Percentiles rank a stretch among this genome's conserved stretches.
Evolutionary conservation across 2,113 vertebrate species (phyloP).

Genomic region (Podiceps cristatus): DNA sequence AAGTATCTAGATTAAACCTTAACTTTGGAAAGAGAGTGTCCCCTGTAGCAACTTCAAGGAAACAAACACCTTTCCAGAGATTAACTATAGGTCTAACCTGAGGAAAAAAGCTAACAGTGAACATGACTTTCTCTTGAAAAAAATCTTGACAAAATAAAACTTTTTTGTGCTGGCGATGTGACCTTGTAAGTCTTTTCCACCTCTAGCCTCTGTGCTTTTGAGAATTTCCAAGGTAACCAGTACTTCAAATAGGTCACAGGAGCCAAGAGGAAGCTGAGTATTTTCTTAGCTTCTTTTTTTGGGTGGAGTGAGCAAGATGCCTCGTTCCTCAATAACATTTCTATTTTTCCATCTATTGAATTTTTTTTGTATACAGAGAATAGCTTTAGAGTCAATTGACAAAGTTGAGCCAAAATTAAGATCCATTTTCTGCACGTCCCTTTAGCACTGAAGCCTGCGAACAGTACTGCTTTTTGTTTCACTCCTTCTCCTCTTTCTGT

Average conservation of each 20-base stretch:
- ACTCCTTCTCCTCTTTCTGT: neutral
- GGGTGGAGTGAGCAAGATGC: neutral
- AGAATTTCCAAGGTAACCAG: constrained; percentile 18
- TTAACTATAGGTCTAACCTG: neutral
- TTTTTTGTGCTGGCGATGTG: neutral
- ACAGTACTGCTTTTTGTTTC: neutral
- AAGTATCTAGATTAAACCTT: neutral
- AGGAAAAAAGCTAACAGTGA: neutral
- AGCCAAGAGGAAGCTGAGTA: neutral
- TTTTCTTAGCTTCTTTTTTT: neutral
- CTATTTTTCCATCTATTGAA: neutral
- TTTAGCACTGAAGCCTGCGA: neutral
- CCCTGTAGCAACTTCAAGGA: neutral
- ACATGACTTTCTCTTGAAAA: neutral
- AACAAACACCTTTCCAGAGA: neutral
- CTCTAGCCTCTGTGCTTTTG: neutral
- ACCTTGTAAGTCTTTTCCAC: neutral
- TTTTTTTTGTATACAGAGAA: neutral
- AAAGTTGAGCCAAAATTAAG: neutral
- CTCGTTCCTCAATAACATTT: fast-evolving
- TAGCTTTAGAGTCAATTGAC: neutral
- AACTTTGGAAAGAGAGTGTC: neutral
- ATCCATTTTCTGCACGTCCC: neutral
- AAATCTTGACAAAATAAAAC: neutral
- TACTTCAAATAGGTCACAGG: neutral